Conservation (phyloP, 2,113 vertebrate genomes). For the Rhynchopsitta pachyrhyncha region DNA sequence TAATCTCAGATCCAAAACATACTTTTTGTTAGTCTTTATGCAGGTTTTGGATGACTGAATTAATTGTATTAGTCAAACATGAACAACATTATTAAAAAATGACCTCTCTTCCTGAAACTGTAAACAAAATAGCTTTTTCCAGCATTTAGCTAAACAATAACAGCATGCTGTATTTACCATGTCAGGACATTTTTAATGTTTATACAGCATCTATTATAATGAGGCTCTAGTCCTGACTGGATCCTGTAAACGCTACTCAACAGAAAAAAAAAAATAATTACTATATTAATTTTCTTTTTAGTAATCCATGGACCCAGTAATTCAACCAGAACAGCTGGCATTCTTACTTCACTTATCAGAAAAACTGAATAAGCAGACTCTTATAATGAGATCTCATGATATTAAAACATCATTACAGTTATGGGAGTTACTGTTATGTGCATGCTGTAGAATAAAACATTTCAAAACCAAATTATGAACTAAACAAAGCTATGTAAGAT, state of each 20-base stretch:
- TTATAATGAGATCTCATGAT: neutral
- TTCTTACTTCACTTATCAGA: neutral
- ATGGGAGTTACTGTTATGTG: neutral
- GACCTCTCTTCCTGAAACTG: neutral
- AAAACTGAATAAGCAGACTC: neutral
- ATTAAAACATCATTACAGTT: constrained; percentile 12
- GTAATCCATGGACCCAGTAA: neutral
- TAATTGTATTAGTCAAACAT: neutral
- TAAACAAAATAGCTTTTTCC: neutral
- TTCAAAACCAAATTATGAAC: neutral
- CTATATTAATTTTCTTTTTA: constrained; percentile 5
- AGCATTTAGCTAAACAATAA: neutral
- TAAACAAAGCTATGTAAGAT: neutral
- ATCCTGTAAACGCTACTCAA: neutral
- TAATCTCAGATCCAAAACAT: neutral
- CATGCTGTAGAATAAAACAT: neutral
- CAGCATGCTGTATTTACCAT: neutral
- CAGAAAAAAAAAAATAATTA: neutral
- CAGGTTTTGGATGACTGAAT: neutral
- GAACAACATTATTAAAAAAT: neutral
- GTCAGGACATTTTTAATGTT: neutral
- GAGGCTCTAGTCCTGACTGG: neutral
- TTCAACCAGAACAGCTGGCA: neutral
- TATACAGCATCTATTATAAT: neutral
- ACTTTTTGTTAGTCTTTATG: neutral